Conservation (phyloP, 2,888 invertebrate genomes). For the Zhengitettix transpicula region DNA sequence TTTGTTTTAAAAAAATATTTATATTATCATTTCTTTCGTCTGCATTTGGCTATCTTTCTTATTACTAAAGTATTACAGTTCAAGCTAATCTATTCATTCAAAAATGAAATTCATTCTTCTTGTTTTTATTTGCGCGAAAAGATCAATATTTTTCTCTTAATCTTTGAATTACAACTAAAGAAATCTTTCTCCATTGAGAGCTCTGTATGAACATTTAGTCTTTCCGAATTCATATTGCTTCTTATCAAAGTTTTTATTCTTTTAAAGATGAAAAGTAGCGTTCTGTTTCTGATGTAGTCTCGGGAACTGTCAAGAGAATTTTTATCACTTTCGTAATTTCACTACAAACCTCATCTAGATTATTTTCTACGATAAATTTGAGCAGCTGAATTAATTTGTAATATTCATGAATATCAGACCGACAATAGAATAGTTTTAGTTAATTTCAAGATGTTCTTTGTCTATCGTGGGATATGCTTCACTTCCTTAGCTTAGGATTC, state of each 20-base stretch:
- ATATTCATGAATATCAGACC: not conserved
- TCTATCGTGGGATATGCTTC: not conserved
- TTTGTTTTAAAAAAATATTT: too few species aligned
- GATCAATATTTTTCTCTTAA: not conserved
- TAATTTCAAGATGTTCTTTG: not conserved
- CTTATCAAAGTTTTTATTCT: not conserved
- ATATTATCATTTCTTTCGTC: too few species aligned
- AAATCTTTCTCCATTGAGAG: not conserved
- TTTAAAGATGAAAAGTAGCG: not conserved
- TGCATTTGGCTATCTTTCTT: too few species aligned
- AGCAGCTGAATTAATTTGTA: not conserved
- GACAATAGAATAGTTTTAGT: not conserved
- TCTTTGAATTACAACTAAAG: not conserved
- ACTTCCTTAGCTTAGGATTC: too few species aligned
- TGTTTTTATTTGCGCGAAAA: not conserved
- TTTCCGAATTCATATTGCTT: not conserved
- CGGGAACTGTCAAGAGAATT: not conserved
- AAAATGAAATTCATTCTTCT: too few species aligned
- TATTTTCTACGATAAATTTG: not conserved
- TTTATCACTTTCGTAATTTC: not conserved
- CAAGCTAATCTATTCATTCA: too few species aligned
- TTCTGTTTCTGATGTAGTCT: not conserved
- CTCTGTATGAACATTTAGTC: not conserved
- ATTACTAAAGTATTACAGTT: too few species aligned
- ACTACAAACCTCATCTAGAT: not conserved